A percentile compares a stretch with the other conserved stretches of the same genome.
Evolutionary conservation across 2,797 vertebrate genomes (phyloP).

Genomic region (Channallabes apus): DNA sequence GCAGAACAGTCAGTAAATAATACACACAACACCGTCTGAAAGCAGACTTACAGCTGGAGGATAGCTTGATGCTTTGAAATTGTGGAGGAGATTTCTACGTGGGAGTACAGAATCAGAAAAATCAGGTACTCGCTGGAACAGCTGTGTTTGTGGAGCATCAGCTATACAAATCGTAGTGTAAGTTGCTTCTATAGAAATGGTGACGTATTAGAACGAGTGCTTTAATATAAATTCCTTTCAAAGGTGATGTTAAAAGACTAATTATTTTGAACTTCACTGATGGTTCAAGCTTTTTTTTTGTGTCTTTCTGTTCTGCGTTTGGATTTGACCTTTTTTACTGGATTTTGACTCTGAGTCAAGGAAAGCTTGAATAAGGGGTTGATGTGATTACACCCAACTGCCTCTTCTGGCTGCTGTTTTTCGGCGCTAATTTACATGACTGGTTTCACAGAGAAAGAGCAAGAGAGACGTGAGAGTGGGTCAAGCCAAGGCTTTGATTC

Average conservation of each 20-base stretch:
- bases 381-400: neutral
- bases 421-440: neutral
- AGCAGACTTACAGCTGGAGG: neutral
- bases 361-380: neutral
- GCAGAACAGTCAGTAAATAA: neutral
- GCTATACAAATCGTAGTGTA: neutral
- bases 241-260: neutral
- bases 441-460: neutral
- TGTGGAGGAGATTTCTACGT: neutral
- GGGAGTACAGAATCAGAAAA: neutral
- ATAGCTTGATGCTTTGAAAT: neutral
- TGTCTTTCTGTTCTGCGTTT: neutral
- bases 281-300: neutral
- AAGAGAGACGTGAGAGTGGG: slow-evolving; percentile 1
- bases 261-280: neutral
- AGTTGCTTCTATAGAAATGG: neutral
- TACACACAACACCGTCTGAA: neutral
- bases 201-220: neutral
- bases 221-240: neutral
- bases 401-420: neutral
- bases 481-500: slow-evolving; percentile 44
- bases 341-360: neutral
- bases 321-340: neutral
- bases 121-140: neutral
- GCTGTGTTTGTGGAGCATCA: neutral